Base-by-base conservation (phyloP, 2,113 vertebrate genomes). In the Microcebus tavaratra region DNA sequence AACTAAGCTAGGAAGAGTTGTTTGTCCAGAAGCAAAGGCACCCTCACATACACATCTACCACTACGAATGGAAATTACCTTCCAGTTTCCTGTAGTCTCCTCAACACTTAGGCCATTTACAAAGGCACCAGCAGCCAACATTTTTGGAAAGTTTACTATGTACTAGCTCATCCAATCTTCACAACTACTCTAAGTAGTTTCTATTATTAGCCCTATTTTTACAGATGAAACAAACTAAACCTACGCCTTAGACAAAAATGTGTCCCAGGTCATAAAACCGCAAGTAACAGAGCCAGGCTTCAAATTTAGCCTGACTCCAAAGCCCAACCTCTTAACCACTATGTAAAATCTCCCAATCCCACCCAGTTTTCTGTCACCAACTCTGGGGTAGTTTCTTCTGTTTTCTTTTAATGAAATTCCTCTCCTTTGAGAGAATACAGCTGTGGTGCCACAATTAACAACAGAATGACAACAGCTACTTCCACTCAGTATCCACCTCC, bases 251-350 rank as follows among this genome's bases (percentile, higher is more conserved):
- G 21, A 72, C 31, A 91, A 12, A 96, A 20, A 88, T 59, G 76
- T 84, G 34, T 80, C 68, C 29, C 39, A 68, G 76, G 39, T 92
- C 94, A 96, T 31, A 85, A 95, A 97, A 78, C 21, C 76, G 65
- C 84, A 75, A 95, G 23, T 48, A 68, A 82, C 45, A 89, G n/a
- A 90, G 48, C n/a, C 36, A 70, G 34, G 14, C 55, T 92, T 92
- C 96, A 90, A 92, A 42, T 8, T 50, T 50, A 78, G 45, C 53
- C 34, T 75, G 13, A 79, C 34, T 90, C 48, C 17, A 27, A 27
- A 50, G 55, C 12, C 27, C 42, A 79, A 31, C 59, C 34, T 88
- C 78, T 53, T 76, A 88, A 80, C 9, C 80, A 92, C 65, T 72
- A 6, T 72, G 81, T 8, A 87, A 25, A 95, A 93, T 42, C 75